phyloP scores from a whole-genome alignment of 2,888 invertebrate genomes.

The Drosophila falleni region DNA sequence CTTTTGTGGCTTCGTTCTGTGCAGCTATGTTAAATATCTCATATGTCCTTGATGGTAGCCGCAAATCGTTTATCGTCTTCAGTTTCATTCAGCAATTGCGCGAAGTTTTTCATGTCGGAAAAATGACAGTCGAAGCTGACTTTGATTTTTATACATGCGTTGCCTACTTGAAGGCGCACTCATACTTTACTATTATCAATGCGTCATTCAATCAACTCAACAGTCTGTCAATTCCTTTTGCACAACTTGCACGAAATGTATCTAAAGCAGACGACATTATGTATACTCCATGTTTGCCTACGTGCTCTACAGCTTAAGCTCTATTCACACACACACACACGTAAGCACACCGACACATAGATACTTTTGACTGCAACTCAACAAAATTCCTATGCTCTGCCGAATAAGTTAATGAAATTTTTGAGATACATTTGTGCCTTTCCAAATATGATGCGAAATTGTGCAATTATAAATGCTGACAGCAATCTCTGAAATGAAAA shows the following conservation, averaged over 20 bases:
- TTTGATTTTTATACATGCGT: constrained; percentile 42
- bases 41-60: constrained; percentile 53
- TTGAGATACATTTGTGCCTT: background rate
- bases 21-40: constrained; percentile 63
- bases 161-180: constrained; percentile 20
- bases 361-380: background rate
- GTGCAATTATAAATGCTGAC: background rate
- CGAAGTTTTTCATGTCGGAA: constrained; percentile 26
- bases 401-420: background rate
- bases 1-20: constrained; percentile 22
- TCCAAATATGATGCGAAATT: constrained; percentile 3
- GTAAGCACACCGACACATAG: background rate
- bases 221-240: constrained; percentile 40
- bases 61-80: constrained; percentile 49
- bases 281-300: constrained; percentile 50
- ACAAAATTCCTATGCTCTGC: constrained; percentile 13
- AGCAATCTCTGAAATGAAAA: no score
- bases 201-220: constrained; percentile 29
- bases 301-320: constrained; percentile 42
- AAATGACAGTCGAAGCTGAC: constrained; percentile 21
- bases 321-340: constrained; percentile 5
- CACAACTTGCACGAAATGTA: constrained; percentile 47
- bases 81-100: constrained; percentile 38
- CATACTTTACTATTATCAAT: constrained; percentile 32
- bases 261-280: constrained; percentile 36